Evolutionary conservation across 2,888 invertebrate species (phyloP).

Genomic region (Podotricha telesiphe): DNA sequence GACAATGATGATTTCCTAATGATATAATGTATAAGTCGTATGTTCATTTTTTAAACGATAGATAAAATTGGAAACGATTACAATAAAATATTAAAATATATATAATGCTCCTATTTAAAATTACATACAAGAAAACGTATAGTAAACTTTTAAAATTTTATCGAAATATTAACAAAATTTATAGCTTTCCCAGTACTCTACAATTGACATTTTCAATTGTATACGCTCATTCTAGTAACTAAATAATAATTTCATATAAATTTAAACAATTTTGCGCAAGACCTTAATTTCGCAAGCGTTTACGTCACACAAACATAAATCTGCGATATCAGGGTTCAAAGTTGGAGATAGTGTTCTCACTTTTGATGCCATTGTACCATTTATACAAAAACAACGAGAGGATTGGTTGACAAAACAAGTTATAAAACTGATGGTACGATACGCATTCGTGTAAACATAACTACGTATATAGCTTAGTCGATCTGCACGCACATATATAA

Average conservation of each 20-base stretch:
- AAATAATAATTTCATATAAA: neutral
- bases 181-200: too few species aligned
- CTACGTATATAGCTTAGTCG: slow-evolving; percentile 17
- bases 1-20: neutral
- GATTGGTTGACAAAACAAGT: slow-evolving; percentile 29
- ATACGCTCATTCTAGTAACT: neutral
- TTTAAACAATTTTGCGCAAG: slow-evolving; percentile 3
- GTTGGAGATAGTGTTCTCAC: slow-evolving; percentile 44
- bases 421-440: slow-evolving; percentile 29
- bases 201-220: too few species aligned
- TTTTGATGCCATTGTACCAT: slow-evolving; percentile 42
- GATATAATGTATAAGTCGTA: too few species aligned
- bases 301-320: slow-evolving; percentile 41
- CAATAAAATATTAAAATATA: too few species aligned
- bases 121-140: too few species aligned
- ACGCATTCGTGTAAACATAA: slow-evolving; percentile 22
- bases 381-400: slow-evolving; percentile 38
- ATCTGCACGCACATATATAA: slow-evolving; percentile 18
- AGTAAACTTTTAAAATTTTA: too few species aligned
- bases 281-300: slow-evolving; percentile 34
- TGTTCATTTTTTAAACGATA: too few species aligned
- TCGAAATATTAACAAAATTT: too few species aligned
- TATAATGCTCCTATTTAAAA: too few species aligned
- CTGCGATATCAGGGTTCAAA: slow-evolving; percentile 45
- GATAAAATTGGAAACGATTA: too few species aligned